Conservation (phyloP, 2,888 invertebrate genomes). For the Macrophya alboannulata region DNA sequence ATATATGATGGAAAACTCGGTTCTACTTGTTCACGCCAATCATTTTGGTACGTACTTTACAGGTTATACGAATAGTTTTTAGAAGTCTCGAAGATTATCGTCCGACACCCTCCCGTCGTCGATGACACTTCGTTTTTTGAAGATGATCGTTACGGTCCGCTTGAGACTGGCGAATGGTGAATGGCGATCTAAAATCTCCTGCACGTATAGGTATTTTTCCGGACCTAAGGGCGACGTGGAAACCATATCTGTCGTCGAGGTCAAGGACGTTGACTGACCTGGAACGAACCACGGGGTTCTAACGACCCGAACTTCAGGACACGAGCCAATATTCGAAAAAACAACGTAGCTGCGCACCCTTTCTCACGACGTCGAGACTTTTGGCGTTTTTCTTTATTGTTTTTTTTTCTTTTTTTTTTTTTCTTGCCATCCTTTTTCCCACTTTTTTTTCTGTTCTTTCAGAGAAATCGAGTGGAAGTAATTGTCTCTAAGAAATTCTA, state of each 20-base stretch:
- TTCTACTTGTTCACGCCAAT: not conserved
- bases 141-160: not conserved
- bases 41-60: not conserved
- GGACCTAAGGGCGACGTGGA: not conserved
- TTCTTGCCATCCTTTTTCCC: not conserved
- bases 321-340: constrained; percentile 44
- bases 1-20: not conserved
- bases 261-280: constrained; percentile 46
- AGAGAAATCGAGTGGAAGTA: constrained; percentile 35
- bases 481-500: constrained; percentile 31
- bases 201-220: not conserved
- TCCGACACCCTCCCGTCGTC: not conserved
- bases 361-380: constrained; percentile 7
- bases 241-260: constrained; percentile 11
- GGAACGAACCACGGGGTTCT: constrained; percentile 6
- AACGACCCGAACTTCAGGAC: constrained; percentile 31
- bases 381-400: not conserved
- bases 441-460: not conserved
- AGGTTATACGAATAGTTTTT: not conserved
- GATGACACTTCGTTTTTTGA: not conserved
- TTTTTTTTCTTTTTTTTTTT: not conserved
- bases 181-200: too few relatives aligned
- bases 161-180: not conserved
- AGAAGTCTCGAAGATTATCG: not conserved
- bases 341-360: constrained; percentile 3